A percentile compares a stretch with the other conserved stretches of the same genome.
Evolutionary conservation across 2,113 vertebrate species (phyloP).

Genomic region (Podarcis cretensis): DNA sequence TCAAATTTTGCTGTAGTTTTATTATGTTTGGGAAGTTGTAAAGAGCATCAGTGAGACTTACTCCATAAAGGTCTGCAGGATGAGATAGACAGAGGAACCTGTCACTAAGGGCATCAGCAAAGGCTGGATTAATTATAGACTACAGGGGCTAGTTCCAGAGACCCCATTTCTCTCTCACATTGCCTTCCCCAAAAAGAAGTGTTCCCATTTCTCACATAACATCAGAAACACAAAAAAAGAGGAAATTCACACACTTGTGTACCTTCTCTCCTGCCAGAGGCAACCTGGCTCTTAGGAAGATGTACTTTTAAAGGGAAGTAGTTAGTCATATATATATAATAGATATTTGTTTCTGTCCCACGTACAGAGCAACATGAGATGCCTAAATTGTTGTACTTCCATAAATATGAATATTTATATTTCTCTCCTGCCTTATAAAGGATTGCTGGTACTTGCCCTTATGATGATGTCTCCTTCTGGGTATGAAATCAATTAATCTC

Average conservation of each 20-base stretch:
- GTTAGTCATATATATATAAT: neutral
- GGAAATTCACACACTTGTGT: neutral
- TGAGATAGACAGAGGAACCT: neutral
- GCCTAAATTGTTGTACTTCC: neutral
- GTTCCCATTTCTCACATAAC: neutral
- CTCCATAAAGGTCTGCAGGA: neutral
- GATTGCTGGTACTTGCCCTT: neutral
- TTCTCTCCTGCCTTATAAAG: neutral
- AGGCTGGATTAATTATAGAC: neutral
- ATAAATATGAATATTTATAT: neutral
- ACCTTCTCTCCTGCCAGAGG: neutral
- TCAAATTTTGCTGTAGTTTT: neutral
- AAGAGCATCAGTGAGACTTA: neutral
- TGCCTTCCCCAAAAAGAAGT: slow-evolving; percentile 8
- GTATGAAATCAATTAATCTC: neutral
- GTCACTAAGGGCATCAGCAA: neutral
- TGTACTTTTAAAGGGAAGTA: neutral
- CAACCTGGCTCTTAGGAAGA: neutral
- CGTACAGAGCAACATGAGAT: neutral
- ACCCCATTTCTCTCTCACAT: slow-evolving; percentile 32
- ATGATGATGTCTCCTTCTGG: neutral
- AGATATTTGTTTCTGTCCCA: neutral
- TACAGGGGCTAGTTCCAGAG: neutral
- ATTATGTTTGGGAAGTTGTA: neutral
- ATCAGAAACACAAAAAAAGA: slow-evolving; percentile 14